Evolutionary conservation across 2,113 vertebrate species (phyloP).

Genomic region (Pedetes capensis): DNA sequence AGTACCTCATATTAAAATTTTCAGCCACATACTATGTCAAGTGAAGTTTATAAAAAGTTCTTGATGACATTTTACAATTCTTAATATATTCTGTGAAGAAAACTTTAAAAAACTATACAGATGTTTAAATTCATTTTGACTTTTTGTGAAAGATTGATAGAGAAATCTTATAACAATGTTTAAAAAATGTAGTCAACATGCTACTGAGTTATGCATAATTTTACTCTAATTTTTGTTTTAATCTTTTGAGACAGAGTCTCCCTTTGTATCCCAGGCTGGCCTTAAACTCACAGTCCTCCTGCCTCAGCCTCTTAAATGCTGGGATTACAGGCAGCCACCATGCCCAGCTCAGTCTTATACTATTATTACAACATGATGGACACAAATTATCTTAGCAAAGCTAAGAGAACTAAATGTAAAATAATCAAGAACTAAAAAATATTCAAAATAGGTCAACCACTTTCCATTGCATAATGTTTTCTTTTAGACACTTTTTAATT

Average conservation of each 20-base stretch:
- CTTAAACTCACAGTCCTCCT: background rate
- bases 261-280: background rate
- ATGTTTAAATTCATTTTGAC: background rate
- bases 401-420: background rate
- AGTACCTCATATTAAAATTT: background rate
- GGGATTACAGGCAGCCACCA: background rate
- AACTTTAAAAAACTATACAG: background rate
- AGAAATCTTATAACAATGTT: background rate
- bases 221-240: background rate
- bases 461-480: background rate
- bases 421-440: background rate
- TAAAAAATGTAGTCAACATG: background rate
- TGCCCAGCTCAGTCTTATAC: background rate
- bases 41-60: background rate
- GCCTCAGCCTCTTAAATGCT: background rate
- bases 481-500: background rate
- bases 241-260: background rate
- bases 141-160: background rate
- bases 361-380: background rate
- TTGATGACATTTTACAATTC: background rate
- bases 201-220: background rate
- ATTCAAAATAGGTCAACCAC: background rate
- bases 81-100: background rate
- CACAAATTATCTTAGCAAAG: background rate
- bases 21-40: background rate